Conservation (phyloP, 2,113 vertebrate species). For the Platanista minor region DNA sequence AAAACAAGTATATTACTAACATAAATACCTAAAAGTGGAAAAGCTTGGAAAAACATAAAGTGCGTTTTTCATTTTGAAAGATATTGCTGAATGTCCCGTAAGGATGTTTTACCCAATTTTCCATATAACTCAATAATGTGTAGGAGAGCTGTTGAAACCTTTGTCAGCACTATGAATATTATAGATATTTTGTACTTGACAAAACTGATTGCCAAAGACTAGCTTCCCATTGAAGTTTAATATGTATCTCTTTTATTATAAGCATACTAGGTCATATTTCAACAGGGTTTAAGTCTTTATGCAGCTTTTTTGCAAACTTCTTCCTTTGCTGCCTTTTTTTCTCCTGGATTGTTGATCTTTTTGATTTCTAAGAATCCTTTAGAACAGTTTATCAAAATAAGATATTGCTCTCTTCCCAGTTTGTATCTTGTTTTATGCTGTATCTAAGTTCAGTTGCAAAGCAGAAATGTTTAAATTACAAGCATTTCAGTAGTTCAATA, state of each 20-base stretch:
- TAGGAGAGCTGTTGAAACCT: background rate
- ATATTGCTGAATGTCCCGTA: background rate
- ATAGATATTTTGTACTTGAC: background rate
- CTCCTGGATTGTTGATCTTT: background rate
- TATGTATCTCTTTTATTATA: background rate
- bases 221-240: background rate
- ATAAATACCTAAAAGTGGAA: background rate
- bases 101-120: background rate
- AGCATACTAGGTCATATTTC: background rate
- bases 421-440: background rate
- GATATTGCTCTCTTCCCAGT: background rate
- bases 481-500: background rate
- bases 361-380: background rate
- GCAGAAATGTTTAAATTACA: background rate
- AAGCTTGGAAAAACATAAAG: background rate
- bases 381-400: background rate
- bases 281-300: background rate
- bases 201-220: background rate
- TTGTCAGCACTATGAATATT: background rate
- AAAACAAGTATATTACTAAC: background rate
- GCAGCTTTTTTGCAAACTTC: background rate
- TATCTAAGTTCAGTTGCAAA: background rate
- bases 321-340: background rate
- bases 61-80: background rate
- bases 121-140: background rate